Base-by-base conservation (phyloP, 2,113 vertebrate species). In the Zeus faber region DNA sequence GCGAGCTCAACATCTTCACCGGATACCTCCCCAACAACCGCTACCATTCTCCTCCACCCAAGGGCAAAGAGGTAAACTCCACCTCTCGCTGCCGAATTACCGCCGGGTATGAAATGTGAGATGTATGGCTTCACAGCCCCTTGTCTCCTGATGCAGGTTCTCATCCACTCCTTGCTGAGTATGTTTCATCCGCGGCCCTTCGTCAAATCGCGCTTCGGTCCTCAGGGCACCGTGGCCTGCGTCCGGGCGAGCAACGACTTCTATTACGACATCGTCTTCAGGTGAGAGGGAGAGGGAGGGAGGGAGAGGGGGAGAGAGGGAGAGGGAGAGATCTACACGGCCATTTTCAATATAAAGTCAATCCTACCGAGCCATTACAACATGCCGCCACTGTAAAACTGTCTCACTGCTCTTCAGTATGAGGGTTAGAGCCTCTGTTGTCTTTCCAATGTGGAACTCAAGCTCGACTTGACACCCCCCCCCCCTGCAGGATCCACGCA, bases 181-280 rank as follows among this genome's bases (percentile, higher is more conserved):
- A 94, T 98, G 95, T 97, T 99, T 78, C 97, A 99, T 68, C 92
- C 93, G 0, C 89, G 94, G 2, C 95, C 96, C 20, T 99, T 99
- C 4, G 81, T 99, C 46, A 95, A 92, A 74, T 92, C 93, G 0
- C 93, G 96, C 55, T 99, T 99, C 7, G 93, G 94, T 44, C 95
- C 97, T 0, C 95, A 99, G 67, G 97, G 97, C 2, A 78, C 93
- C 0, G 91, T 95, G 21, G 97, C 95, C 70, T 98, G 95, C 64
- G 77, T 99, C 27, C 91, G 92, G 0, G 95, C 94, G 48, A 52
- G 85, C 81, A 95, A 89, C 0, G 84, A 94, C 54, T 97, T 91
- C 83, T 98, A 98, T 84, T 98, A 93, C 47, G 93, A 89, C 6
- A 88, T 99, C 2, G 85, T 89, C 0, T 97, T 99, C 91, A 90